Conservation (phyloP, 2,888 invertebrate species). For the Automeris io region DNA sequence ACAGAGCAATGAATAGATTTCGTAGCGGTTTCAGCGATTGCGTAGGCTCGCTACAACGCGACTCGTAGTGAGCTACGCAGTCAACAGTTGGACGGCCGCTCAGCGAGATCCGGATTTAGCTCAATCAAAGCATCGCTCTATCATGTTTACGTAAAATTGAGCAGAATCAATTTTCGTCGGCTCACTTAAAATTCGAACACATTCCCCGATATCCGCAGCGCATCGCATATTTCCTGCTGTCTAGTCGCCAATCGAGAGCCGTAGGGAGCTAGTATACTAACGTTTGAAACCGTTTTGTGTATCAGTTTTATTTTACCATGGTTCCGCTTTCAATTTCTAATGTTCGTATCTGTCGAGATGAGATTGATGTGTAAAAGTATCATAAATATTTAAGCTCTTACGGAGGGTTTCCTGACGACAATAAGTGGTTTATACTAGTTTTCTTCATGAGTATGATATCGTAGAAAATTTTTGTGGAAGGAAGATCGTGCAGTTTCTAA, state of each 20-base stretch:
- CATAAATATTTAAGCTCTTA: conserved; percentile 69
- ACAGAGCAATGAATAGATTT: background rate
- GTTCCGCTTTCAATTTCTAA: conserved; percentile 71
- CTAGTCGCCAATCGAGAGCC: conserved; percentile 26
- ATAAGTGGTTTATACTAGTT: conserved; percentile 64
- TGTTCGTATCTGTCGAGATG: conserved; percentile 37
- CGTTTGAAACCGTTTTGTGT: conserved; percentile 29
- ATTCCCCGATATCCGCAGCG: conserved; percentile 49
- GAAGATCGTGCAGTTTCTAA: too few relatives aligned
- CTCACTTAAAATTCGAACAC: conserved; percentile 55
- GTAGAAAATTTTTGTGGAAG: too few relatives aligned
- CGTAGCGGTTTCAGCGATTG: conserved; percentile 6
- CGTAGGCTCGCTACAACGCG: conserved; percentile 14
- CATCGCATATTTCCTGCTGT: conserved; percentile 50
- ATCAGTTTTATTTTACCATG: conserved; percentile 63
- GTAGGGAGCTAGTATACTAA: conserved; percentile 11
- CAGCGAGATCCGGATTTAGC: conserved; percentile 29
- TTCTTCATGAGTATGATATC: too few relatives aligned
- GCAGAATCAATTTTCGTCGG: conserved; percentile 46
- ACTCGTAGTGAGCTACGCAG: conserved; percentile 19
- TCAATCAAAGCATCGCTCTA: conserved; percentile 40
- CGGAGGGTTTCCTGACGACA: conserved; percentile 57
- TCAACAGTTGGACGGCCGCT: conserved; percentile 26
- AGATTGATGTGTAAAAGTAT: conserved; percentile 71
- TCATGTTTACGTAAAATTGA: conserved; percentile 46